These are phyloP conservation scores for Carcina quercana DNA, from an alignment of 2,888 invertebrate genomes.

Conservation along the genomic window DNA sequence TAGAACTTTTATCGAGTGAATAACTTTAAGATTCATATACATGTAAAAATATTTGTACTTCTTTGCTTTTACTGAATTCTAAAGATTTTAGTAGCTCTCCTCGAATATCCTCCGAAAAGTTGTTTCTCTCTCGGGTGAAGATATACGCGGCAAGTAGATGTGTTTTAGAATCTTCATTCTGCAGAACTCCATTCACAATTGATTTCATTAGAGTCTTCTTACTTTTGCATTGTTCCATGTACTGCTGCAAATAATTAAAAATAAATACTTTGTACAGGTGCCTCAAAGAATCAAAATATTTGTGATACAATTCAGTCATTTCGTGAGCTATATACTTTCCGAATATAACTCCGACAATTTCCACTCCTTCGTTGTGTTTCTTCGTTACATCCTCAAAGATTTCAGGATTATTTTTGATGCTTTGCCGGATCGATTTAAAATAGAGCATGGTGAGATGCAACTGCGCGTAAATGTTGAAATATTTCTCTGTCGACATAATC, in stretches of 20 bases:
- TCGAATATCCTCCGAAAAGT: background rate
- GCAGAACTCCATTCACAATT: background rate
- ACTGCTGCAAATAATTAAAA: constrained; percentile 17
- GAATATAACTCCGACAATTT: constrained; percentile 33
- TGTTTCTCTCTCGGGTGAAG: background rate
- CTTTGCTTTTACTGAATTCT: background rate
- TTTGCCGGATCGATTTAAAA: constrained; percentile 34
- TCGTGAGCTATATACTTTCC: constrained; percentile 35
- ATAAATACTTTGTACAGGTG: constrained; percentile 28
- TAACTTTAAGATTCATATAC: background rate
- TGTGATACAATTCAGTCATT: constrained; percentile 23
- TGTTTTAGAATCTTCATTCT: background rate
- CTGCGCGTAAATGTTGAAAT: constrained; percentile 28
- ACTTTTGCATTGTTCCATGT: background rate
- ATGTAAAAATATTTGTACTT: background rate
- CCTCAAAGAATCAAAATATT: constrained; percentile 35
- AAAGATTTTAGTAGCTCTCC: background rate
- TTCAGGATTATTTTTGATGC: constrained; percentile 26
- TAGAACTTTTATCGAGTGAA: background rate
- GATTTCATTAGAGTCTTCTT: background rate
- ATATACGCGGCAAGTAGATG: background rate
- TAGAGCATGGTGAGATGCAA: constrained; percentile 45
- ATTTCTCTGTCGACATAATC: constrained; percentile 30
- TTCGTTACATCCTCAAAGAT: constrained; percentile 25
- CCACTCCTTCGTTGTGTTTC: constrained; percentile 24